Evolutionary conservation across 2,113 vertebrate species (phyloP).

Genomic region (Eolophus roseicapilla): DNA sequence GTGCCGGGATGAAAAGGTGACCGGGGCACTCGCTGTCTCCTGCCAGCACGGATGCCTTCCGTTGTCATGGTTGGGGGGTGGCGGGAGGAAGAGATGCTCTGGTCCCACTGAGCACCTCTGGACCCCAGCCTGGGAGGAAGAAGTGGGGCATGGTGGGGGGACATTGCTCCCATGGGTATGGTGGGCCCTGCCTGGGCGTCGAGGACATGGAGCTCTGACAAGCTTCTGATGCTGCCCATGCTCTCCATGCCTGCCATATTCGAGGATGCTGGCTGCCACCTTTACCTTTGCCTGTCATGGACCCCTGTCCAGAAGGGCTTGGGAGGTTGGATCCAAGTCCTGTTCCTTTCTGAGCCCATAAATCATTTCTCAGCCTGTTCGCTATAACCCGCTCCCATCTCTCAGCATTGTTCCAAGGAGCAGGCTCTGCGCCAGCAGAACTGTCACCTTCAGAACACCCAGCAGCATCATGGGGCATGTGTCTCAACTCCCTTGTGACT

Average conservation of each 20-base stretch:
- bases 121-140: background rate
- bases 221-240: background rate
- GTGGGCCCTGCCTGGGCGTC: background rate
- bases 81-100: background rate
- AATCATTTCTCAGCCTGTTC: background rate
- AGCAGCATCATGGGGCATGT: accelerated
- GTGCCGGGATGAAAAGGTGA: conserved; percentile 38
- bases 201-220: background rate
- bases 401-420: background rate
- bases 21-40: background rate
- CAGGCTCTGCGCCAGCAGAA: background rate
- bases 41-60: background rate
- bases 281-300: background rate
- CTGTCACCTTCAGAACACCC: background rate
- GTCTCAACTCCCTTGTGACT: background rate
- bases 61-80: accelerated
- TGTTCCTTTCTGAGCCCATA: background rate
- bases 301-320: background rate
- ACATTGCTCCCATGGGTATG: background rate
- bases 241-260: background rate
- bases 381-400: accelerated
- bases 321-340: background rate
- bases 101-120: background rate
- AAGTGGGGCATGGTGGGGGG: background rate
- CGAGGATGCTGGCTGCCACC: background rate